Base-by-base conservation (phyloP, 64 coral and sea anemone species). In the Trachythela sp. region DNA sequence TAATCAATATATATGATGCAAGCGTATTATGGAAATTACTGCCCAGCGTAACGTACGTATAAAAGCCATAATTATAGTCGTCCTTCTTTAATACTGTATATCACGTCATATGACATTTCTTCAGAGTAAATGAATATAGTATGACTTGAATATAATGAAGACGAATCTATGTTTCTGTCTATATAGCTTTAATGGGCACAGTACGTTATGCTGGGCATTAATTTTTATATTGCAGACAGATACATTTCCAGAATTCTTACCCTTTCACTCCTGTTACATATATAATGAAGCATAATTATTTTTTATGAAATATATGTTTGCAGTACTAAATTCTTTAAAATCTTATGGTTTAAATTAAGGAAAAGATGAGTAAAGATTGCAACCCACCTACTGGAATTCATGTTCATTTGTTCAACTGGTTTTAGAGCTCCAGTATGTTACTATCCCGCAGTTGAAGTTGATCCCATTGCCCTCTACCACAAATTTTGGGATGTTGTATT, bases 401-500 rank as follows among this genome's bases (percentile, higher is more conserved):
- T n/a, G n/a, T n/a, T n/a, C n/a, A n/a, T n/a, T n/a, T n/a, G n/a
- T n/a, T n/a, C n/a, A n/a, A n/a, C n/a, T 91, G 90, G 90, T 10
- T 91, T 91, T 36, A 91, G 48, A 40, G 48, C 49, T 37, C 86
- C 86, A 70, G 64, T 70, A 5, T 70, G 64, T n/a, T 70, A 70
- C 64, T 70, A 70, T 22, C 64, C 64, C 18, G 24, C 64, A 9
- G 64, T 70, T 70, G 64, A 70, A 70, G 64, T 70, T 36, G 48
- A 33, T n/a, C 89, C 89, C 0, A 85, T 77, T 2, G 4, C 77
- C 0, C 54, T 85, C 8, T 90, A 90, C 37, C 89, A 84, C 34
- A 42, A 90, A 24, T 90, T 90, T 36, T 91, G 90, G 90, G 38
- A 91, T 86, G 52, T 42, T 48, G 84, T 91, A 0, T 77, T 86